These are phyloP conservation scores for Myopa testacea DNA, from an alignment of 2,888 invertebrate genomes.

Conservation along the genomic window DNA sequence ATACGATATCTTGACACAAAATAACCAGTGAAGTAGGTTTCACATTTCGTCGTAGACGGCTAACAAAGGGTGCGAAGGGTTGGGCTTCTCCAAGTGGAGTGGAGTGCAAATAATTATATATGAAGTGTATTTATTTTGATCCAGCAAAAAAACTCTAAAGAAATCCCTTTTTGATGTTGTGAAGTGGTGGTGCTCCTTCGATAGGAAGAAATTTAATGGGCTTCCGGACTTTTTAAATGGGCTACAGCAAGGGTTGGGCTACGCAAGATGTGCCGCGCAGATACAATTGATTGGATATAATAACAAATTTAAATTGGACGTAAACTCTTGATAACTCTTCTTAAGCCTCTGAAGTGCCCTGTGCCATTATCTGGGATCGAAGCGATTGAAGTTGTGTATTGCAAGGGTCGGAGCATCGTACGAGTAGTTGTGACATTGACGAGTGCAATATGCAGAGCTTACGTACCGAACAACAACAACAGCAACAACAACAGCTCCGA, in stretches of 20 bases:
- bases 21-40: conserved; percentile 39
- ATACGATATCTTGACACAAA: conserved; percentile 24
- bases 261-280: conserved; percentile 3
- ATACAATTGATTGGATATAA: conserved; percentile 16
- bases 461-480: neutral
- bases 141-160: neutral
- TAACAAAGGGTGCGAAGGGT: neutral
- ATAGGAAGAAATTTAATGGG: conserved; percentile 15
- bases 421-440: neutral
- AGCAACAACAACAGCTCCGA: neutral
- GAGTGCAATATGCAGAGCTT: conserved; percentile 3
- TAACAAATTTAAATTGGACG: conserved; percentile 12
- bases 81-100: conserved; percentile 9
- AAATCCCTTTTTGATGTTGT: conserved; percentile 23
- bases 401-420: neutral
- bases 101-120: conserved; percentile 35
- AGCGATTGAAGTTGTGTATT: neutral
- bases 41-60: conserved; percentile 27
- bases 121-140: conserved; percentile 24
- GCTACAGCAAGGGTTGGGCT: neutral
- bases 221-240: conserved; percentile 10
- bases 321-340: neutral
- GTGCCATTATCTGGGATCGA: neutral
- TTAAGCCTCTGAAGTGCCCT: conserved; percentile 6
- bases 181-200: neutral